Conservation (phyloP, 2,888 invertebrate species). For the Pyrrhia umbra region DNA sequence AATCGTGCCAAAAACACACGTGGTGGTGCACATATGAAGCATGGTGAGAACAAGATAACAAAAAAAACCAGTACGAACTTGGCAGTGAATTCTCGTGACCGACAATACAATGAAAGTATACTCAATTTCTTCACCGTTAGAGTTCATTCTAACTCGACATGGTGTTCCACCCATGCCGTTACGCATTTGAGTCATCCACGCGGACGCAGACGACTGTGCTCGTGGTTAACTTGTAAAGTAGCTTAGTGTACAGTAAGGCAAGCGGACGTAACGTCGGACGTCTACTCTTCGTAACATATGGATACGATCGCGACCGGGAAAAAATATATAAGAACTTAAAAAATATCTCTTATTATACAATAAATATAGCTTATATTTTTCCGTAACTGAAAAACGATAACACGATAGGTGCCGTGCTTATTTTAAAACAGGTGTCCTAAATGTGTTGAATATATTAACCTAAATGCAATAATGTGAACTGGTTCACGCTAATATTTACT, state of each 20-base stretch:
- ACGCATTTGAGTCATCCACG: conserved; percentile 67
- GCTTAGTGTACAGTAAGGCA: conserved; percentile 81
- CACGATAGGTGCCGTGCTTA: background rate
- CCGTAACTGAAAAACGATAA: background rate
- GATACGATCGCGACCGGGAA: conserved; percentile 72
- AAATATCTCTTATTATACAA: background rate
- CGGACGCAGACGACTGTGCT: conserved; percentile 78
- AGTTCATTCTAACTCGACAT: conserved; percentile 54
- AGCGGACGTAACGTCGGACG: conserved; percentile 76
- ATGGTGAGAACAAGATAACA: conserved; percentile 76
- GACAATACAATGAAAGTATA: conserved; percentile 47
- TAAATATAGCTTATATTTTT: conserved; percentile 9
- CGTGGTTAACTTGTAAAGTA: conserved; percentile 80
- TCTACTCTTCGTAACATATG: conserved; percentile 69
- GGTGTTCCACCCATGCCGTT: conserved; percentile 70
- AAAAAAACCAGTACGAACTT: conserved; percentile 87
- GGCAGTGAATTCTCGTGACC: conserved; percentile 80
- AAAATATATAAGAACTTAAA: conserved; percentile 16
- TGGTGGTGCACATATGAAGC: conserved; percentile 69
- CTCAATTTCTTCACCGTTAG: conserved; percentile 35
- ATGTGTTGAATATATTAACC: conserved; percentile 81
- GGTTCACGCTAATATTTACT: conserved; percentile 65
- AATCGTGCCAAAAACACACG: conserved; percentile 79
- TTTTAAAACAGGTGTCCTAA: conserved; percentile 49
- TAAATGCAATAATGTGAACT: conserved; percentile 64